Base-by-base conservation (phyloP, 2,113 vertebrate genomes). In the Dasyprocta punctata region DNA sequence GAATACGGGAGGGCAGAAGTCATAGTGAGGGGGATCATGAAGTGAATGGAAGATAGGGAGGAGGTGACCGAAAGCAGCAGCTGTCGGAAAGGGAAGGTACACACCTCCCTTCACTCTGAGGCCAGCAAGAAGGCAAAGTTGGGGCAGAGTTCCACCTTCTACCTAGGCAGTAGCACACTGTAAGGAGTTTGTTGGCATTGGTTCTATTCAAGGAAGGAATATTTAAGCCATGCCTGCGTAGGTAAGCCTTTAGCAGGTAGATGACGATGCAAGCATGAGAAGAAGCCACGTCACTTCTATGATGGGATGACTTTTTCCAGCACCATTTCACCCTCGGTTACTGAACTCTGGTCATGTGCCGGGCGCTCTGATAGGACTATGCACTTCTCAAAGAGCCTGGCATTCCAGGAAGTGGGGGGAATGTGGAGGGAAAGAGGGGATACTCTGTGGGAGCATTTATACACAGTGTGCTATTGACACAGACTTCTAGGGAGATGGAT, bases 311-410 rank as follows among this genome's bases (percentile, higher is more conserved):
- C 49, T 83, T 67, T 63, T 38, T 41, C 41, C 28, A 33, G 1
- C 24, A 8, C 9, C 0, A 0, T 26, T 4, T 73, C 2, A 17
- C 9, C n/a, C 19, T 41, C 4, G 5, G 26, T n/a, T 24, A 7
- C 16, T 61, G 24, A 61, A 49, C 12, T 73, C 28, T 54, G 38
- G 52, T 24, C 44, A 4, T 38, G 3, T 54, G 30, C 19, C 49
- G 20, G n/a, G 17, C 1, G 5, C 22, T 22, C 49, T 22, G 7
- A 7, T 20, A 63, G 61, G 22, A 78, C 16, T 2, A 0, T 44
- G 56, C 24, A 17, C 71, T 86, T n/a, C 17, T 54, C 63, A 11
- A 16, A 10, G 49, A 49, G 13, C 22, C 77, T 49, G 9, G 58
- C 49, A 33, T 78, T 87, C 87, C 44, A 58, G 16, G 56, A 52